Evolutionary conservation across 1,140 invertebrate species (phyloP).

Genomic region (Medauroidea extradentata): DNA sequence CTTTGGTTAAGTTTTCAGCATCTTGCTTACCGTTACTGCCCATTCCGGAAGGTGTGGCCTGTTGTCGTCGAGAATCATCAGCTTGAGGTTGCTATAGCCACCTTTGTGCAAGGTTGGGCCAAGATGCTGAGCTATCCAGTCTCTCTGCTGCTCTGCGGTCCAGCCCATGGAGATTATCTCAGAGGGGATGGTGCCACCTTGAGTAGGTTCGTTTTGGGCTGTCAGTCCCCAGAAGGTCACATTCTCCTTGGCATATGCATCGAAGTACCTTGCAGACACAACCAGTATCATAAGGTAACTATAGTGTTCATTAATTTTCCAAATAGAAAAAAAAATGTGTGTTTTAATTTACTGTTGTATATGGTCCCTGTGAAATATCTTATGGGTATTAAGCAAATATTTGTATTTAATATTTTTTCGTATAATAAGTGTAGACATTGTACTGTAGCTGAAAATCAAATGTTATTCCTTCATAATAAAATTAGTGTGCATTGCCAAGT

Average conservation of each 20-base stretch:
- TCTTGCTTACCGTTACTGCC: constrained; percentile 43
- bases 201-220: constrained; percentile 41
- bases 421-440: too few species aligned
- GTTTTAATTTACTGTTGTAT: too few species aligned
- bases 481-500: too few species aligned
- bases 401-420: too few species aligned
- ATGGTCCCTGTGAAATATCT: too few species aligned
- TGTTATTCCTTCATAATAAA: too few species aligned
- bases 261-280: constrained; percentile 55
- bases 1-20: too few species aligned
- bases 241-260: constrained; percentile 51
- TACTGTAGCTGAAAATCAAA: too few species aligned
- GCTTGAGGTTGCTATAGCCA: constrained; percentile 41
- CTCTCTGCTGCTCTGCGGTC: constrained; percentile 43
- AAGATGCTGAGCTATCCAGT: constrained; percentile 49
- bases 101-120: constrained; percentile 46
- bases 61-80: constrained; percentile 55
- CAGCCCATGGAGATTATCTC: constrained; percentile 56
- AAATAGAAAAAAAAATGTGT: too few species aligned
- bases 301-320: too few species aligned
- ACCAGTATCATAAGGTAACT: too few species aligned
- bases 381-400: too few species aligned
- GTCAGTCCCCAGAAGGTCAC: constrained; percentile 60
- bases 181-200: constrained; percentile 29
- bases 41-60: constrained; percentile 47